Base-by-base conservation (phyloP, 2,888 invertebrate species). In the Geophilus truncorum region DNA sequence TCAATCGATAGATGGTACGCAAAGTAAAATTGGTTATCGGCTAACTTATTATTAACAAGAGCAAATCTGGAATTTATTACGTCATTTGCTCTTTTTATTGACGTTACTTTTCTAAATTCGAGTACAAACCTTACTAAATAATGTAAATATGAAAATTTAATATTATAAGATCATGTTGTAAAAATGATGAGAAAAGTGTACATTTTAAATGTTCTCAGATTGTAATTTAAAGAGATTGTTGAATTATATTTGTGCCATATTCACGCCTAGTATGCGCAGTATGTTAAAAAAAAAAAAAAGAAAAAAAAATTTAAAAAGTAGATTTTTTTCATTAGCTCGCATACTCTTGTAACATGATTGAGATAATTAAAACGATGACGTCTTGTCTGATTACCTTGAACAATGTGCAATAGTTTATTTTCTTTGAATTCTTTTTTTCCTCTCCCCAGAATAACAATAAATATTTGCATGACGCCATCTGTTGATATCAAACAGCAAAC, bases 341-440 rank as follows among this genome's bases (percentile, higher is more conserved):
- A 70, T 70, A 70, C 70, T 70, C 70, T 70, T 70, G 70, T 70
- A 70, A 70, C 70, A 70, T 23, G 3, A 18, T 12, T 45, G 45
- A 45, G 70, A 70, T 28, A 25, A 70, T 70, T 70, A 70, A 70
- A 70, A 70, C 70, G 70, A 70, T 28, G 70, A 70, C 70, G 70
- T 70, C 28, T 70, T 70, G 70, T 70, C 70, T 70, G 70, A 70
- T 70, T 70, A 7, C 18, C 12, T 28, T 10, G n/a, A 70, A 70
- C 23, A 70, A 70, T 70, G 28, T n/a, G 70, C 25, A 25, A 10
- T n/a, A 25, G 70, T 70, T 70, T 28, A 70, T 70, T 70, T 70
- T 25, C 25, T 28, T 23, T 57, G 18, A 2, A 2, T 18, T 18
- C 18, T 25, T 25, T 23, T 70, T 70, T 70, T 28, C 15, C 12